phyloP scores from a whole-genome alignment of 2,113 vertebrate species.

The Martes martes region DNA sequence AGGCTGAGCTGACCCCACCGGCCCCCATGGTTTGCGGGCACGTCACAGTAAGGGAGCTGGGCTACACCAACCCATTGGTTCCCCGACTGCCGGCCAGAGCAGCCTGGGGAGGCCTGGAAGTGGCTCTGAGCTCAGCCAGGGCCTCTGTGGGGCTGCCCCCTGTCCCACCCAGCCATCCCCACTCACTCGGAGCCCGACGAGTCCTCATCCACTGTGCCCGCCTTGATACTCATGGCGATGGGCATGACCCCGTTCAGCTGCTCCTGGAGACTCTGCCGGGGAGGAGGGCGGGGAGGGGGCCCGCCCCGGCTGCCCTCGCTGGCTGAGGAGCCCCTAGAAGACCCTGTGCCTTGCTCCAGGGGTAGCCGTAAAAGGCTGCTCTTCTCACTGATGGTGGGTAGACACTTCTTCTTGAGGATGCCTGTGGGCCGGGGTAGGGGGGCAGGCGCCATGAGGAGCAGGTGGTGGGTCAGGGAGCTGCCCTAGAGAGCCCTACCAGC shows the following conservation, averaged over 20 bases:
- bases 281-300: neutral
- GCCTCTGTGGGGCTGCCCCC: neutral
- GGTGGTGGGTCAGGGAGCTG: neutral
- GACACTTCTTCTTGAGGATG: slow-evolving; percentile 91
- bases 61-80: neutral
- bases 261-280: slow-evolving; percentile 82
- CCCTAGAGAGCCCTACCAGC: neutral
- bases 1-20: neutral
- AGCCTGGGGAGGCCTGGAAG: neutral
- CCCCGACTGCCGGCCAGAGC: neutral
- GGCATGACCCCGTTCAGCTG: slow-evolving; percentile 87
- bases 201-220: slow-evolving; percentile 90
- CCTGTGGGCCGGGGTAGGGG: slow-evolving; percentile 76
- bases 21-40: neutral
- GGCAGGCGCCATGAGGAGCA: neutral
- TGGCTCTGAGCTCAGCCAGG: neutral
- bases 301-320: slow-evolving; percentile 79
- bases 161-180: neutral
- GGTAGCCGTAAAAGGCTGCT: slow-evolving; percentile 86
- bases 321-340: slow-evolving; percentile 85
- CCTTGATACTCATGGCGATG: slow-evolving; percentile 90
- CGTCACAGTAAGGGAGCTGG: neutral
- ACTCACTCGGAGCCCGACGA: slow-evolving; percentile 98
- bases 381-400: slow-evolving; percentile 89
- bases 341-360: slow-evolving; percentile 82